phyloP scores from a whole-genome alignment of 2,888 invertebrate species.

The Ophion costatus region DNA sequence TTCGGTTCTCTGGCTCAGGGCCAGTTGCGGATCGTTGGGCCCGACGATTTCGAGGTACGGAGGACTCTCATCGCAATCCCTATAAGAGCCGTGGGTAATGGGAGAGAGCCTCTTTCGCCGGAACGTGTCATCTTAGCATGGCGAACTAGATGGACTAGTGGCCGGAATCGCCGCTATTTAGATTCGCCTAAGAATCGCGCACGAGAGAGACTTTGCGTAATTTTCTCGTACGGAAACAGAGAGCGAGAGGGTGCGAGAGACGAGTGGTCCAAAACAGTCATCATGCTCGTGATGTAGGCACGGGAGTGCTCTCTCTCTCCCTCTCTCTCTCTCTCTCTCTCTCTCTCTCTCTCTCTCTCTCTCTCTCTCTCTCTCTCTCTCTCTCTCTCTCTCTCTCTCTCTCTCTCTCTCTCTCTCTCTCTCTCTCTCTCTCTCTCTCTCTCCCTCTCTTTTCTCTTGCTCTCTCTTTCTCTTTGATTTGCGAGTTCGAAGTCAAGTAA shows the following conservation, averaged over 20 bases:
- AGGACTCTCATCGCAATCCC: constrained; percentile 55
- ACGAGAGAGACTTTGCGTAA: constrained; percentile 76
- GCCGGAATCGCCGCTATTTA: constrained; percentile 75
- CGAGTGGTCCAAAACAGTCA: constrained; percentile 25
- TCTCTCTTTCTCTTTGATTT: constrained; percentile 78
- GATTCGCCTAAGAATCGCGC: constrained; percentile 80
- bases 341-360: constrained; percentile 62
- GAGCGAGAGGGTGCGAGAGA: constrained; percentile 28
- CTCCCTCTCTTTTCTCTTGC: too few species aligned
- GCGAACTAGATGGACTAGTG: constrained; percentile 68
- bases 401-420: constrained; percentile 37
- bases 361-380: constrained; percentile 37
- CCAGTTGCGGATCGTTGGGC: constrained; percentile 70
- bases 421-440: constrained; percentile 60
- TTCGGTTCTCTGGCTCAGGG: constrained; percentile 73
- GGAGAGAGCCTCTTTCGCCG: constrained; percentile 66
- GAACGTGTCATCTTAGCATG: constrained; percentile 61
- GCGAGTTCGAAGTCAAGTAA: constrained; percentile 71
- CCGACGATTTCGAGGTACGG: constrained; percentile 40
- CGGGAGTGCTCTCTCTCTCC: constrained; percentile 38
- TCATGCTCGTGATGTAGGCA: constrained; percentile 35
- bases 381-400: constrained; percentile 60
- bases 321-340: constrained; percentile 60
- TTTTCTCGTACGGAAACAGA: constrained; percentile 69
- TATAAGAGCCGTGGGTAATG: constrained; percentile 33